phyloP scores from a whole-genome alignment of 2,797 vertebrate species.

The Xenopus petersii region DNA sequence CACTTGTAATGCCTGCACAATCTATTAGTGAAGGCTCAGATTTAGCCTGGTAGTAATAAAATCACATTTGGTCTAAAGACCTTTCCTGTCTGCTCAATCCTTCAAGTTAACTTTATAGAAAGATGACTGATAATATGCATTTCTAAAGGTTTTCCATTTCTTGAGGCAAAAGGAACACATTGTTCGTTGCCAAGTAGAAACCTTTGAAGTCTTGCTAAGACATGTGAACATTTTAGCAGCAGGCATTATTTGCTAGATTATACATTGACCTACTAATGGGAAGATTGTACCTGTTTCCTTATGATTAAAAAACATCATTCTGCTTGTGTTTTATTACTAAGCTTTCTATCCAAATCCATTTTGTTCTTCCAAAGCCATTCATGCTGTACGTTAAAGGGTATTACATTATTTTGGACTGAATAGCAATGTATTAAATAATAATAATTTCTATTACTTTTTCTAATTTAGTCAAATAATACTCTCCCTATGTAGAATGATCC shows the following conservation, averaged over 20 bases:
- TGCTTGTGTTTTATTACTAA: too few relatives aligned
- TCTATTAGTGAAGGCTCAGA: constrained; percentile 1
- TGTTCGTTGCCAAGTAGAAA: constrained; percentile 37
- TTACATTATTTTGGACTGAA: too few relatives aligned
- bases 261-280: constrained; percentile 31
- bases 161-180: constrained; percentile 37
- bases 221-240: constrained; percentile 26
- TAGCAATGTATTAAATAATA: too few relatives aligned
- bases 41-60: constrained; percentile 12
- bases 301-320: too few relatives aligned
- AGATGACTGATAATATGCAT: constrained; percentile 36
- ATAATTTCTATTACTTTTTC: too few relatives aligned
- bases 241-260: constrained; percentile 13
- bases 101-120: constrained; percentile 34
- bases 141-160: constrained; percentile 41
- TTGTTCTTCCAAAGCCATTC: too few relatives aligned
- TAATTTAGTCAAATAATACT: too few relatives aligned
- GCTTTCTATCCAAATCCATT: too few relatives aligned
- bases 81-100: constrained; percentile 28
- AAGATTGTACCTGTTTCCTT: neutral
- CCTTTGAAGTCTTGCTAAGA: constrained; percentile 32
- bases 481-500: too few relatives aligned
- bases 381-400: too few relatives aligned
- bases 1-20: neutral
- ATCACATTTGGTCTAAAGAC: constrained; percentile 26